These are phyloP conservation scores for Arctocebus calabarensis DNA, from an alignment of 2,797 vertebrate genomes.

Conservation along the genomic window DNA sequence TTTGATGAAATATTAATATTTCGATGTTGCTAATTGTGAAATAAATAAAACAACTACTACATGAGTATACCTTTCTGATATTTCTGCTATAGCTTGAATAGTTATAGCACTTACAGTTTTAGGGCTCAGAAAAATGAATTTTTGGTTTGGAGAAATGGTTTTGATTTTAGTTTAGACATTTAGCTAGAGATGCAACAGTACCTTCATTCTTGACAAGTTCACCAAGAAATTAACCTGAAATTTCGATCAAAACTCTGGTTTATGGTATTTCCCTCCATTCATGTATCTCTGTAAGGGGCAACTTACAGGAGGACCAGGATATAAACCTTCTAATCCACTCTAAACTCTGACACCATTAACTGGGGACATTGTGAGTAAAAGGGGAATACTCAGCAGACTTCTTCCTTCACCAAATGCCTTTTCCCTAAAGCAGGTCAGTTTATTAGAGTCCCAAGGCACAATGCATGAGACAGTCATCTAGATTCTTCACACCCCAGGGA, in stretches of 20 bases:
- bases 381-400: neutral
- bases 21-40: neutral
- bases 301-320: neutral
- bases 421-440: neutral
- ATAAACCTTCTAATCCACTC: neutral
- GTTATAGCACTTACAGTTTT: neutral
- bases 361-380: neutral
- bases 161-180: neutral
- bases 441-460: constrained; percentile 8
- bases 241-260: neutral
- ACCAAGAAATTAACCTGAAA: neutral
- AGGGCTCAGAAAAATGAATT: no score
- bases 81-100: neutral
- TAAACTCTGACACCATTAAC: neutral
- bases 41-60: neutral
- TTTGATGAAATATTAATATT: neutral
- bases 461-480: constrained; percentile 20
- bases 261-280: neutral
- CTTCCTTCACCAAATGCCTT: neutral
- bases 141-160: neutral
- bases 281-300: neutral
- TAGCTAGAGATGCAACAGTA: neutral
- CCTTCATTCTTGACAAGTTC: neutral
- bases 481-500: neutral
- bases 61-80: neutral